These are phyloP conservation scores for Narcine bancroftii DNA, from an alignment of 2,113 vertebrate species.

Conservation along the genomic window DNA sequence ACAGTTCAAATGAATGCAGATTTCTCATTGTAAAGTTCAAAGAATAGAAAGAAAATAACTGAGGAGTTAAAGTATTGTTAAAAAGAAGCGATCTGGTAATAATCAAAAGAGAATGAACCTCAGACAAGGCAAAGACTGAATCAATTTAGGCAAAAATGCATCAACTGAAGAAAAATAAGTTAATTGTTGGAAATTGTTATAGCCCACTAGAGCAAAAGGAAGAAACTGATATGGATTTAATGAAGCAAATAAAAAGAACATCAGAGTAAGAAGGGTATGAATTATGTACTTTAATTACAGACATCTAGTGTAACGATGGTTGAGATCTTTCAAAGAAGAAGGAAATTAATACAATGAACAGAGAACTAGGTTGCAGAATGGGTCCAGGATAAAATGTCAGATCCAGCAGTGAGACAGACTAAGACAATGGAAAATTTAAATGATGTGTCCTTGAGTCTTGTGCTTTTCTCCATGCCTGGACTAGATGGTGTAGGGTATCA, in stretches of 20 bases:
- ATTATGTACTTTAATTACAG: constrained; percentile 14
- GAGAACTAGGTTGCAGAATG: not conserved
- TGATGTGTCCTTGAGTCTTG: not conserved
- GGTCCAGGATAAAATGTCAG: not conserved
- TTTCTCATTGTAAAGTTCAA: constrained; percentile 22
- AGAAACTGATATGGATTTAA: constrained; percentile 32
- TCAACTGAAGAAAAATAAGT: constrained; percentile 24
- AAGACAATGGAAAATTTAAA: not conserved
- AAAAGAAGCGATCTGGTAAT: not conserved
- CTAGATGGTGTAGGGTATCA: not conserved
- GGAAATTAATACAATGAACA: not conserved
- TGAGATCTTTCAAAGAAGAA: not conserved
- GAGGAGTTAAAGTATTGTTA: not conserved
- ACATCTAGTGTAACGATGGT: not conserved
- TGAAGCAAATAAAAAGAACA: constrained; percentile 36
- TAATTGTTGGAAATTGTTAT: constrained; percentile 10
- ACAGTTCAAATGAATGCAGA: not conserved
- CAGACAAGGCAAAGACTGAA: not conserved
- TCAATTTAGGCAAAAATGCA: constrained; percentile 5
- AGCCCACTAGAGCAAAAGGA: constrained; percentile 15
- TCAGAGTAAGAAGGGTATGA: constrained; percentile 1
- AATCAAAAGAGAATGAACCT: constrained; percentile 17
- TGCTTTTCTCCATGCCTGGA: not conserved
- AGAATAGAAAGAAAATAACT: not conserved
- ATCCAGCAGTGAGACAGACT: not conserved